Evolutionary conservation across 2,888 invertebrate species (phyloP), one percentile per base, ranked within the genome.

Genomic region (Bimastos eiseni): DNA sequence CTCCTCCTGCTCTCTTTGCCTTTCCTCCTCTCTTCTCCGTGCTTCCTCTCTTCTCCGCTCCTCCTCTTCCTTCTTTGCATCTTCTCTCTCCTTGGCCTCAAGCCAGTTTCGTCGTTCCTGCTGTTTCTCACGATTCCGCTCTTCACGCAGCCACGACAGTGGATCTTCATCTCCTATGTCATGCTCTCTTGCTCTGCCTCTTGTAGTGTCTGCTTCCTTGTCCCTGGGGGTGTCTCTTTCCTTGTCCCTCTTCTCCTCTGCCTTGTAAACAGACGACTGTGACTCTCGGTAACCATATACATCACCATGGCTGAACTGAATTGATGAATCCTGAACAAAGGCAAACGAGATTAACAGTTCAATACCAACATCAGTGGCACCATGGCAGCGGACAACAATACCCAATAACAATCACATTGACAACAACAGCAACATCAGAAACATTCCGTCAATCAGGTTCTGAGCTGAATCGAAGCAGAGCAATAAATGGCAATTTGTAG

Each of bases 321-420:
- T n/a, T n/a, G n/a, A 70, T n/a, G 70, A n/a, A 70, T 70, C 70
- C 70, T 70, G n/a, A n/a, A 70, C 70, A 70, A 70, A 70, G 70
- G 70, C n/a, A 70, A 70, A 30, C 30, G 70, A 30, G 70, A 70
- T 70, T 3, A 30, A n/a, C 70, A 70, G 70, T 70, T 70, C n/a
- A 70, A 70, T 70, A 11, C 5, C 70, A 0, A 11, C n/a, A 70
- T 30, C 13, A 70, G 70, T 70, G 30, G 70, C 70, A 70, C 70
- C 70, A 70, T 70, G 70, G 70, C 70, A 70, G 70, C 70, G 8
- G 70, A 70, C n/a, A 70, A 70, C 70, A 70, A 70, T 70, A n/a
- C n/a, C 4, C 70, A 70, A n/a, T 8, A 70, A 70, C 70, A 70
- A 70, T n/a, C 30, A 70, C 70, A 70, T 70, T 8, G n/a, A 70